Base-by-base conservation (phyloP, 2,113 vertebrate species). In the Clarias gariepinus region DNA sequence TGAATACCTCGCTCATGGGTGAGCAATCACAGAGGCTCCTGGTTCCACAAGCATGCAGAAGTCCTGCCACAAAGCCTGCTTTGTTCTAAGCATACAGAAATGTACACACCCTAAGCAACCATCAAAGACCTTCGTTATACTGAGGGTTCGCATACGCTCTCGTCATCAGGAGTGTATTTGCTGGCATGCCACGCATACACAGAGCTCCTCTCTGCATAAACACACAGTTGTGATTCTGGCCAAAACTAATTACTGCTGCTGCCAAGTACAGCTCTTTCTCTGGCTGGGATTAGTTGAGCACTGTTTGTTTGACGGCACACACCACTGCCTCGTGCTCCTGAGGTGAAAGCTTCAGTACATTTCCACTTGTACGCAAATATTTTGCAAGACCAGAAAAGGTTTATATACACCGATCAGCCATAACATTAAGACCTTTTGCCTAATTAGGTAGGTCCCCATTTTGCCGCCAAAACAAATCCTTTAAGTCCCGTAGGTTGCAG, bases 131-230 rank as follows among this genome's bases (percentile, higher is more conserved):
- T 78, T 15, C 10, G 16, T 69, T 53, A 69, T 55, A 55, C 28
- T 33, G 16, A 69, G 11, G 41, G n/a, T 28, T 64, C 74, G 90
- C 66, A 89, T 57, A 88, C 15, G 16, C 79, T n/a, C 85, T 87
- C 81, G 66, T 74, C 33, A 19, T 84, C 57, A 68, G 68, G 30
- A 82, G 83, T 86, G 90, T 58, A 80, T 90, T 90, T 86, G 28
- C 90, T 90, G 89, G 91, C 86, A 83, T 23, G 85, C 87, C 90
- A 87, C 52, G 89, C 77, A 82, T 53, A 28, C 61, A 66, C 81
- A 66, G 55, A 3, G 6, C 23, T 9, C 23, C 77, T 25, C 4
- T 85, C 76, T 47, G 64, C 52, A 78, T 78, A 25, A 80, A 81
- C 77, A 82, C 78, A 52, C 66, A 63, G 13, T 11, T 81, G 77